Base-by-base conservation (phyloP, 1,140 invertebrate genomes). In the Hyles euphorbiae region DNA sequence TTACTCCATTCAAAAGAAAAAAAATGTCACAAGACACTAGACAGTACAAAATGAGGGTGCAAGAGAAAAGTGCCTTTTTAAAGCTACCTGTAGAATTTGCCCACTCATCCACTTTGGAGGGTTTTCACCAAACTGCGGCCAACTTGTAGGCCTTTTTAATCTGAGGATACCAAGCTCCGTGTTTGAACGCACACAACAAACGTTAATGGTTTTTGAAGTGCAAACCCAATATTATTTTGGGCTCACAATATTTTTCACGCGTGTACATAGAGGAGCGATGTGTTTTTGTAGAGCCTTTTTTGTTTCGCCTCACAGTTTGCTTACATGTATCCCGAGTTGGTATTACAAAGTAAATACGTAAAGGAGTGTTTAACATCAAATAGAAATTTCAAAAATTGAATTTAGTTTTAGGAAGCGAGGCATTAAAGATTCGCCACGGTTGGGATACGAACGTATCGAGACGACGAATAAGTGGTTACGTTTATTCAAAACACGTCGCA, bases 171-270 rank as follows among this genome's bases (percentile, higher is more conserved):
- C 61, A 61, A 68, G 66, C 66, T 66, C 65, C 46, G 60, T 53
- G 60, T 69, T 76, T 67, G 74, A 80, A 83, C 70, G 79, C 68
- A 82, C 69, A 83, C 70, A 84, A 78, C 76, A 82, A 76, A 73
- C 72, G 74, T 74, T 87, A 87, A 87, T 87, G 83, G 78, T 69
- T 85, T 85, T 83, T 87, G 51, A 63, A 87, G 83, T 80, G 82
- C 75, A 77, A 69, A 51, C 72, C 63, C 73, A 87, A 87, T 87
- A 87, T 87, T 87, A 82, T 87, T 84, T 79, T 72, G 81, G 78
- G 72, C 73, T 61, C 72, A 80, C 76, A 84, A 82, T 79, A 72
- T 76, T 83, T 86, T 85, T 82, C 76, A 82, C 79, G 73, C 75
- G 74, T 76, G 81, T 76, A 81, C 76, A 68, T 66, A 79, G 68